Percentiles rank a stretch among this genome's conserved stretches.
Conservation (phyloP, 2,888 invertebrate species). For the Euplagia quadripunctaria region DNA sequence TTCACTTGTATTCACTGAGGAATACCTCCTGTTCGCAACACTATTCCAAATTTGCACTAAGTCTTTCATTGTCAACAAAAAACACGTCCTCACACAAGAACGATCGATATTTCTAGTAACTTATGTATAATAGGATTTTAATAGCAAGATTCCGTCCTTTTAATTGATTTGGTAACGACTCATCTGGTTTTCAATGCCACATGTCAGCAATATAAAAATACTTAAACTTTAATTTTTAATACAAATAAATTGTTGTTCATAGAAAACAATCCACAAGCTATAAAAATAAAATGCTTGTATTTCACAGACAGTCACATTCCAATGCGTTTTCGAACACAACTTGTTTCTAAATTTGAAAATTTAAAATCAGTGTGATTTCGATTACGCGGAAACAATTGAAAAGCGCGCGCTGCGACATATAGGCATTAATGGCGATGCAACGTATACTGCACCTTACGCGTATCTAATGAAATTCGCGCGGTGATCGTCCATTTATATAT, state of each 20-base stretch:
- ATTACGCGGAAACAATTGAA: constrained; percentile 29
- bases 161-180: constrained; percentile 27
- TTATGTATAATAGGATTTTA: constrained; percentile 56
- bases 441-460: constrained; percentile 35
- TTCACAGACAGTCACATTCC: constrained; percentile 31
- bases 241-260: constrained; percentile 1
- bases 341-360: constrained; percentile 16
- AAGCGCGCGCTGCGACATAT: constrained; percentile 44
- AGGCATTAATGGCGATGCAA: constrained; percentile 42
- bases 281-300: background rate
- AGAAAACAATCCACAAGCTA: constrained; percentile 1
- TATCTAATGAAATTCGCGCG: constrained; percentile 50
- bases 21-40: constrained; percentile 85
- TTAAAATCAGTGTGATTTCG: constrained; percentile 14
- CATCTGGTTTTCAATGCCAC: constrained; percentile 37
- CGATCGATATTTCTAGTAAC: constrained; percentile 36
- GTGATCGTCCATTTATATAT: constrained; percentile 52
- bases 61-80: constrained; percentile 87
- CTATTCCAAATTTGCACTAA: constrained; percentile 87
- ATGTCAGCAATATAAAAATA: constrained; percentile 18
- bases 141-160: constrained; percentile 39
- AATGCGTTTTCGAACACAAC: constrained; percentile 16
- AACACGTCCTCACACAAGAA: constrained; percentile 40
- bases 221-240: constrained; percentile 1
- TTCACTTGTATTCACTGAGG: constrained; percentile 82